Evolutionary conservation across 2,797 vertebrate genomes (phyloP), one percentile per base, ranked within the genome.

Genomic region (Tragopan temminckii): DNA sequence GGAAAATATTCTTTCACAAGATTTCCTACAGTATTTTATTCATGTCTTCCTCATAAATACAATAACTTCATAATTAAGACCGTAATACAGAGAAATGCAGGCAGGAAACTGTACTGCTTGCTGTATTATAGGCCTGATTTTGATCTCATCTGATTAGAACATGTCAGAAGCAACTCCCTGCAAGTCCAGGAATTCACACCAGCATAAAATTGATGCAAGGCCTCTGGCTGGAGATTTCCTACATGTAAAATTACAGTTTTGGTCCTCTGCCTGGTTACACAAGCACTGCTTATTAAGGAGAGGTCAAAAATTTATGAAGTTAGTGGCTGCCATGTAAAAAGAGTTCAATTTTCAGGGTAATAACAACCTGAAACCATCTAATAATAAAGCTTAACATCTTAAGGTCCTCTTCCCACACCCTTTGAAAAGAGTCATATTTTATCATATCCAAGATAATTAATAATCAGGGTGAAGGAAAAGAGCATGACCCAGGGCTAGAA

Each of bases 281-380:
- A 91, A 81, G 33, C 80, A 66, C 58, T 79, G 31, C 5, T 3
- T 67, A 77, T 71, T 52, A 92, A 95, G 36, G 70, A 90, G 24
- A 87, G 66, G 27, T 92, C 55, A 83, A 85, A 71, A 89, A 85
- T 77, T 20, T 80, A 74, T 57, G 33, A 83, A 83, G 29, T 76
- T 5, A 3, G 9, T 86, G 23, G 53, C 53, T 88, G 75, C 50
- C 36, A 13, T 15, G 5, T 52, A 8, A n/a, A 46, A 43, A 93
- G 18, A 57, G 36, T 58, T 55, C 35, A 70, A 9, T 50, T 78
- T 75, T 61, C 25, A 57, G 38, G 7, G 40, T 53, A 78, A 89
- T 46, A 88, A 21, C 15, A 86, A 68, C 52, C 17, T 76, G 82
- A 33, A 8, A 21, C 13, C 21, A 13, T 50, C 29, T 81, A 57